Conservation (phyloP, 2,113 vertebrate genomes). For the Bubo bubo region DNA sequence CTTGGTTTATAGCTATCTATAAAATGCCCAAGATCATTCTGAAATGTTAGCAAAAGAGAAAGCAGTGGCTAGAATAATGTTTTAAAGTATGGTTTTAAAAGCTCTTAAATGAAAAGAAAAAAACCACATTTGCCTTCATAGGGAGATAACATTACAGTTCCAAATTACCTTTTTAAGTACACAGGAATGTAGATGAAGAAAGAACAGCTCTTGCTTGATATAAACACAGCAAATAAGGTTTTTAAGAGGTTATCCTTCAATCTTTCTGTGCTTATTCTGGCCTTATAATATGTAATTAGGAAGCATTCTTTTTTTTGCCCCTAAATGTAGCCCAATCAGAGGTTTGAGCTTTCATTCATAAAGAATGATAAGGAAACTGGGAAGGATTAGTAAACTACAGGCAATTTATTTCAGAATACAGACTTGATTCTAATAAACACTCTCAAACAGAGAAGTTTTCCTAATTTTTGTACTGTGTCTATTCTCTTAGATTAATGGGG, state of each 20-base stretch:
- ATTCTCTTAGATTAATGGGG: not conserved
- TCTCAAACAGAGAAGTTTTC: not conserved
- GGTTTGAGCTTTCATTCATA: not conserved
- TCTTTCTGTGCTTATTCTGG: not conserved
- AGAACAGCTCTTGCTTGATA: not conserved
- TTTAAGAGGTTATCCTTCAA: not conserved
- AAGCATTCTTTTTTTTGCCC: not conserved
- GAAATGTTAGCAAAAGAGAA: constrained; percentile 27
- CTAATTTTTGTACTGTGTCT: not conserved
- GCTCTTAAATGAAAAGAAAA: not conserved
- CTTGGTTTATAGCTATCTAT: constrained; percentile 28
- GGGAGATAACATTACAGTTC: not conserved
- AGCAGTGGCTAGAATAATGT: constrained; percentile 24
- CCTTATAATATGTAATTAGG: not conserved
- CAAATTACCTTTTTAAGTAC: constrained; percentile 16
- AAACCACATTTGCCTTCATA: not conserved
- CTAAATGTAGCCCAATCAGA: not conserved
- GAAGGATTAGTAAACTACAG: not conserved
- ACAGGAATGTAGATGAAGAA: not conserved
- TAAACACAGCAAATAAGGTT: not conserved
- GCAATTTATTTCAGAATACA: not conserved
- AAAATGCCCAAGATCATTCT: not conserved
- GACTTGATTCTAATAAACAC: not conserved
- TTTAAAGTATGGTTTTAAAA: constrained; percentile 28
- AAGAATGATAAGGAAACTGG: not conserved